Conservation (phyloP, 2,888 invertebrate species). For the Pollenia amentaria region DNA sequence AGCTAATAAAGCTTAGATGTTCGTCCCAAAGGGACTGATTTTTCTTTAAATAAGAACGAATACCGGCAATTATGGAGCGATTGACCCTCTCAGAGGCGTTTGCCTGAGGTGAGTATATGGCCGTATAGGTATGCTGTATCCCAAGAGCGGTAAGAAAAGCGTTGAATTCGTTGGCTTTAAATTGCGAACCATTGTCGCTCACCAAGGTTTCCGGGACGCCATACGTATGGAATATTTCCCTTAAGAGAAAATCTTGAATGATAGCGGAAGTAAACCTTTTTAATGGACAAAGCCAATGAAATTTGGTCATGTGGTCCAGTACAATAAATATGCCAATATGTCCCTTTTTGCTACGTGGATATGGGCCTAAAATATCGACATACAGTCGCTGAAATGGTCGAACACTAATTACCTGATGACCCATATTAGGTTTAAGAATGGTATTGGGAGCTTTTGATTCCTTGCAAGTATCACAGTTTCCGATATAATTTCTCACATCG, state of each 20-base stretch:
- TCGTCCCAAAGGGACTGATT: neutral
- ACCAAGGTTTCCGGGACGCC: no score
- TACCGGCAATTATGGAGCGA: neutral
- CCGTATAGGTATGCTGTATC: neutral
- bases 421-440: slow-evolving; percentile 6
- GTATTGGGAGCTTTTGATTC: slow-evolving; percentile 9
- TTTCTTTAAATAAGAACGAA: neutral
- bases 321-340: neutral
- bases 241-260: no score
- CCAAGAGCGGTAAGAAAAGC: neutral
- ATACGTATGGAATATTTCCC: neutral
- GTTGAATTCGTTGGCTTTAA: neutral
- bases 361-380: neutral
- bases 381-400: neutral
- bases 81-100: neutral
- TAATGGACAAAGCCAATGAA: no score
- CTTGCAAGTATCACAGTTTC: neutral
- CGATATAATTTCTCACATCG: neutral
- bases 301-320: neutral
- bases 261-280: no score
- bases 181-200: no score
- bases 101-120: neutral
- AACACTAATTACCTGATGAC: neutral
- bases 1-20: neutral
- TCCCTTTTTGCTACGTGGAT: neutral